These are phyloP conservation scores for Cercocebus atys DNA, from an alignment of 2,113 vertebrate species.

Conservation along the genomic window DNA sequence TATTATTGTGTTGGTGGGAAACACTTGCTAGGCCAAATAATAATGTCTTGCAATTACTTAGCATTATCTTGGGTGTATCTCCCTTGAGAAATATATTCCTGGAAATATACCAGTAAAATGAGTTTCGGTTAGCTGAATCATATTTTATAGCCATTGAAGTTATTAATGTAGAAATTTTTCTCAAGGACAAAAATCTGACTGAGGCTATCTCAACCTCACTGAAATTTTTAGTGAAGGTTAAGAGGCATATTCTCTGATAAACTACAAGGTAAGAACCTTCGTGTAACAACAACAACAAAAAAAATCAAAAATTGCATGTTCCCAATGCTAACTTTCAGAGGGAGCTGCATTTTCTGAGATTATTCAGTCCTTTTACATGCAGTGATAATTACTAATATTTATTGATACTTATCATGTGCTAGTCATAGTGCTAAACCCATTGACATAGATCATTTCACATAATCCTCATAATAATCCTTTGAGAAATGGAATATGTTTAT, in stretches of 20 bases:
- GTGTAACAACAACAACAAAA: background rate
- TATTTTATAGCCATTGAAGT: constrained; percentile 29
- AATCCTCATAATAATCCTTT: background rate
- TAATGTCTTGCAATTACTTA: constrained; percentile 1
- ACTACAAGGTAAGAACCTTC: constrained; percentile 29
- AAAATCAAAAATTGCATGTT: background rate
- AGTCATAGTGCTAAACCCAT: background rate
- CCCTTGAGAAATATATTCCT: constrained; percentile 32
- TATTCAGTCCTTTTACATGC: background rate
- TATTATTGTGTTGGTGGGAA: background rate
- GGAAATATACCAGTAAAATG: constrained; percentile 23
- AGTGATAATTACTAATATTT: background rate
- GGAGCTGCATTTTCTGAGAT: background rate
- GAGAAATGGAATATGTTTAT: constrained; percentile 23
- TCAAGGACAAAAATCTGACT: constrained; percentile 41
- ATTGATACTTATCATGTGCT: background rate
- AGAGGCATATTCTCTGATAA: background rate
- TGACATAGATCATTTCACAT: background rate
- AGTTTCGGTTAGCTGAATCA: constrained; percentile 38
- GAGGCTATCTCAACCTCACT: background rate
- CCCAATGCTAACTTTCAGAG: background rate
- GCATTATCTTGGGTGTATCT: constrained; percentile 18
- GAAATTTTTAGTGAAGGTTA: background rate
- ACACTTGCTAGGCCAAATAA: background rate
- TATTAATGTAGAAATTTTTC: constrained; percentile 45